Conservation (phyloP, 2,888 invertebrate genomes). For the Drosophila austrosaltans region DNA sequence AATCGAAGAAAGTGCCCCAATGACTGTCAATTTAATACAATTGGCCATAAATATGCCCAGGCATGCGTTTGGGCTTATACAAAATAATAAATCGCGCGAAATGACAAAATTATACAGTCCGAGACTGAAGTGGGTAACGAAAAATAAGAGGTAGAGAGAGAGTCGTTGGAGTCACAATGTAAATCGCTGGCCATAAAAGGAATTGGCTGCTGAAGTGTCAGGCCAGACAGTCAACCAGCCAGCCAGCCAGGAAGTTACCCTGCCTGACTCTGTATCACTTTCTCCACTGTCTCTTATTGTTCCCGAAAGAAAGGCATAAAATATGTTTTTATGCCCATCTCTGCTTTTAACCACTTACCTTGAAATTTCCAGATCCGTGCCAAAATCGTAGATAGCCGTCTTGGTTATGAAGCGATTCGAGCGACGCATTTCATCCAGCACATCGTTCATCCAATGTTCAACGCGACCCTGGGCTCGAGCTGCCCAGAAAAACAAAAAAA, state of each 20-base stretch:
- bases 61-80: conserved; percentile 64
- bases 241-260: neutral
- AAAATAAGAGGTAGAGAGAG: conserved; percentile 19
- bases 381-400: conserved; percentile 94
- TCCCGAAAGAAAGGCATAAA: conserved; percentile 44
- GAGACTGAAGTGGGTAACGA: conserved; percentile 30
- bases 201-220: conserved; percentile 49
- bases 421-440: conserved; percentile 92
- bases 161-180: conserved; percentile 52
- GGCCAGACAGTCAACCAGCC: conserved; percentile 4
- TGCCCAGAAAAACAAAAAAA: conserved; percentile 38
- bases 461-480: conserved; percentile 92
- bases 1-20: conserved; percentile 74
- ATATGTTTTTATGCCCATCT: conserved; percentile 60
- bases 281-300: conserved; percentile 21
- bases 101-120: conserved; percentile 81
- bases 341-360: conserved; percentile 84
- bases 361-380: conserved; percentile 87
- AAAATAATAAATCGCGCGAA: conserved; percentile 81
- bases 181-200: conserved; percentile 78
- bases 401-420: conserved; percentile 94
- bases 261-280: neutral
- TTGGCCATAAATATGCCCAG: conserved; percentile 74
- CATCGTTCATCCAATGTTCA: conserved; percentile 96
- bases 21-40: conserved; percentile 80